Evolutionary conservation across 2,113 vertebrate genomes (phyloP).

Genomic region (Isurus oxyrinchus): DNA sequence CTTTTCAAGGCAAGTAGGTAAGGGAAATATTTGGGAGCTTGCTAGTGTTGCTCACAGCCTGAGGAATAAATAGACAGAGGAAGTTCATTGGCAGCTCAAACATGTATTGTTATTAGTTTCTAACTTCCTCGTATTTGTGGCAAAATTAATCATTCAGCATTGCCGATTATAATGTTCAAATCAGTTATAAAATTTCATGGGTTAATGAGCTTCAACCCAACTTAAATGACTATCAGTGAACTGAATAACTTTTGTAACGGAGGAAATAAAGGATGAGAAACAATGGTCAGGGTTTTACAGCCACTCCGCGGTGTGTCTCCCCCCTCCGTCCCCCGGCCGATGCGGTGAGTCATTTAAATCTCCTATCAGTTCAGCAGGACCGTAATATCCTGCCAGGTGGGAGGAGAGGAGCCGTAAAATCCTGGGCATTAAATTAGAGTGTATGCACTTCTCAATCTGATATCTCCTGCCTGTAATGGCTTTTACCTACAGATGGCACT

Average conservation of each 20-base stretch:
- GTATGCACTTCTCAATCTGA: neutral
- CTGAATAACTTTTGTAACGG: neutral
- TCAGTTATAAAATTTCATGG: neutral
- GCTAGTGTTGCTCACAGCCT: neutral
- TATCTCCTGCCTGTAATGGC: neutral
- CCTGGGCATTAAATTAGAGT: too few species aligned
- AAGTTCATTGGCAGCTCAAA: neutral
- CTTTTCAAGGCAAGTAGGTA: neutral
- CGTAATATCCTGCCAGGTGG: too few species aligned
- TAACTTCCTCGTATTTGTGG: neutral
- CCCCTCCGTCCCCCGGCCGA: too few species aligned
- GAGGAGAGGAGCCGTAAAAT: too few species aligned
- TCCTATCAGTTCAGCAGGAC: too few species aligned
- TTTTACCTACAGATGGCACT: neutral
- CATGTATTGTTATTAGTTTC: neutral
- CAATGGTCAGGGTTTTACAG: too few species aligned
- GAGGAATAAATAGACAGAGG: neutral
- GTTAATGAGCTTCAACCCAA: neutral
- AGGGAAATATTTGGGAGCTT: neutral
- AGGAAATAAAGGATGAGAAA: neutral
- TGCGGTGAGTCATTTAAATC: too few species aligned
- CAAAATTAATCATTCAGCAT: neutral
- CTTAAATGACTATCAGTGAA: neutral
- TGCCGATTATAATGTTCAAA: neutral
- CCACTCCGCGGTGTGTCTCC: too few species aligned